Evolutionary conservation across 1,140 invertebrate genomes (phyloP), one percentile per base, ranked within the genome.

Genomic region (Drosophila takahashii): DNA sequence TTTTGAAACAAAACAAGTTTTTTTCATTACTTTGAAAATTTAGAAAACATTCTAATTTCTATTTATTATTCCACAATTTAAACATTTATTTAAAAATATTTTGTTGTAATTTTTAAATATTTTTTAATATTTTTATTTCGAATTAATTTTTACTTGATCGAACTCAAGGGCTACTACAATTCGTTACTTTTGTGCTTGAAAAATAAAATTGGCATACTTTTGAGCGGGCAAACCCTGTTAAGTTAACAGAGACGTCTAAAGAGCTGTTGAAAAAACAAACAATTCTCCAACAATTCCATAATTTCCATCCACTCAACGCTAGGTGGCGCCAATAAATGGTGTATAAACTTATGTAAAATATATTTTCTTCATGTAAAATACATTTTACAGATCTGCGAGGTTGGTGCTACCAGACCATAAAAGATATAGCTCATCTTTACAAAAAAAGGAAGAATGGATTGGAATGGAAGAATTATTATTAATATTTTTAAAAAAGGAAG

Each of bases 171-270:
- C n/a, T n/a, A 11, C 0, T 26, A 2, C 11, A 0, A 26, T 5
- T 10, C 54, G 26, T 83, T 69, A 79, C 83, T 87, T 87, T 83
- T 62, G 61, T 29, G 79, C 83, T 66, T 34, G 42, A 5, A n/a
- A 48, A 18, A 36, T 34, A 37, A 5, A n/a, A 22, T 41, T 15
- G 29, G 22, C 26, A 41, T n/a, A 57, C 39, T 22, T 22, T 22
- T 22, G 1, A 22, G 22, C 22, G 22, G 22, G 22, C 22, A 22
- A 22, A n/a, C n/a, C n/a, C n/a, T n/a, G n/a, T n/a, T n/a, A n/a
- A n/a, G n/a, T n/a, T n/a, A n/a, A n/a, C n/a, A n/a, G n/a, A n/a
- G n/a, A n/a, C n/a, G n/a, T n/a, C n/a, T n/a, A n/a, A n/a, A n/a
- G n/a, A n/a, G n/a, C n/a, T n/a, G n/a, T n/a, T n/a, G n/a, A n/a